Evolutionary conservation across 2,888 invertebrate genomes (phyloP), one percentile per base, ranked within the genome.

Genomic region (Reticulitermes lucifugus): DNA sequence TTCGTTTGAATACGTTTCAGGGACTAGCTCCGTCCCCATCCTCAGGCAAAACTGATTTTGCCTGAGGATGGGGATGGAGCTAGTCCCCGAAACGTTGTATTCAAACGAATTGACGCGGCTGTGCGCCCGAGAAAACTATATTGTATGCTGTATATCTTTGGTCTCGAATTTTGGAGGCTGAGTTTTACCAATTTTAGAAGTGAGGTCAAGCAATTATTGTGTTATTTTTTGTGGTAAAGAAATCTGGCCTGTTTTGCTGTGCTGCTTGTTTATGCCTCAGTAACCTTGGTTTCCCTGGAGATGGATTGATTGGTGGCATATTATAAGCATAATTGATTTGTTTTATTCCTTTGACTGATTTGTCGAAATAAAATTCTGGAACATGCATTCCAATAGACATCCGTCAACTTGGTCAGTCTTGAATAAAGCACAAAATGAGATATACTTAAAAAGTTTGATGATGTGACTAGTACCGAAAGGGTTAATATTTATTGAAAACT

Each of bases 401-500:
- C 25, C 4, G 9, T 29, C 25, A 70, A 70, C 70, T 35, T 55
- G n/a, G 46, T 41, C 25, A 25, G 10, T 46, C 51, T 77, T 46
- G n/a, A 46, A 21, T 41, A 41, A 70, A 73, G 43, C 21, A 7
- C 7, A 18, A 77, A 77, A n/a, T 46, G 77, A 51, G 18, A 22
- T 77, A 46, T 46, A 77, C 46, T 77, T 77, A 21, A 35, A 77
- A 43, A 43, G 46, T 77, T 75, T 35, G 43, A 35, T 41, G 77
- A 1, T 41, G 77, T 77, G 10, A 77, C 12, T 77, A n/a, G 77
- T 77, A 77, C 25, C 77, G 77, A 77, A 77, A 77, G 77, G 77
- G 77, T 77, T 77, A 77, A 77, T n/a, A 77, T 77, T 35, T 77
- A 77, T 77, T 73, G 18, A n/a, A 77, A 41, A 77, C 77, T 77